Conservation (phyloP, 2,888 invertebrate genomes). For the Pheosia tremula region DNA sequence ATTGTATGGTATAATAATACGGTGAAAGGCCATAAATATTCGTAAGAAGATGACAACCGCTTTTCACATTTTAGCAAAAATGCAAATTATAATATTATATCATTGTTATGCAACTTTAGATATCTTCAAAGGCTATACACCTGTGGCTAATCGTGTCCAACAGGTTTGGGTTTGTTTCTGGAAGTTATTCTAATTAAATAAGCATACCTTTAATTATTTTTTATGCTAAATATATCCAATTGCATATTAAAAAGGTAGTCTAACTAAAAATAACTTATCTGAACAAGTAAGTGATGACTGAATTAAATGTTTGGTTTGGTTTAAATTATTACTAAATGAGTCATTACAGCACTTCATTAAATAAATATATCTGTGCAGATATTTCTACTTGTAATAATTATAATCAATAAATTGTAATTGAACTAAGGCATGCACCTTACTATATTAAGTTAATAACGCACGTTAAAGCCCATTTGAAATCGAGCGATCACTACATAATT, state of each 20-base stretch:
- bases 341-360: too few relatives aligned
- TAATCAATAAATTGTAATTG: neutral
- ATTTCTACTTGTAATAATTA: too few relatives aligned
- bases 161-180: neutral
- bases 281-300: too few relatives aligned
- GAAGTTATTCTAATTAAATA: neutral
- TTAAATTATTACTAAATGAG: too few relatives aligned
- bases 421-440: constrained; percentile 10
- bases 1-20: constrained; percentile 15
- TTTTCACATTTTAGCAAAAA: constrained; percentile 24
- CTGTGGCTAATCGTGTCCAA: neutral
- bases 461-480: constrained; percentile 12
- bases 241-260: too few relatives aligned
- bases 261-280: too few relatives aligned
- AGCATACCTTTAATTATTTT: too few relatives aligned
- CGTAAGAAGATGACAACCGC: constrained; percentile 9
- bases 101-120: constrained; percentile 20
- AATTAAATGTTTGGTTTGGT: too few relatives aligned
- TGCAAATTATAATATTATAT: constrained; percentile 13
- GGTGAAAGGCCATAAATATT: constrained; percentile 40
- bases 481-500: constrained; percentile 23
- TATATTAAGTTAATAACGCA: constrained; percentile 16
- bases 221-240: too few relatives aligned
- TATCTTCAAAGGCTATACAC: neutral
- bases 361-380: too few relatives aligned